phyloP scores from a whole-genome alignment of 2,797 vertebrate genomes.

The Sebastolobus alascanus region DNA sequence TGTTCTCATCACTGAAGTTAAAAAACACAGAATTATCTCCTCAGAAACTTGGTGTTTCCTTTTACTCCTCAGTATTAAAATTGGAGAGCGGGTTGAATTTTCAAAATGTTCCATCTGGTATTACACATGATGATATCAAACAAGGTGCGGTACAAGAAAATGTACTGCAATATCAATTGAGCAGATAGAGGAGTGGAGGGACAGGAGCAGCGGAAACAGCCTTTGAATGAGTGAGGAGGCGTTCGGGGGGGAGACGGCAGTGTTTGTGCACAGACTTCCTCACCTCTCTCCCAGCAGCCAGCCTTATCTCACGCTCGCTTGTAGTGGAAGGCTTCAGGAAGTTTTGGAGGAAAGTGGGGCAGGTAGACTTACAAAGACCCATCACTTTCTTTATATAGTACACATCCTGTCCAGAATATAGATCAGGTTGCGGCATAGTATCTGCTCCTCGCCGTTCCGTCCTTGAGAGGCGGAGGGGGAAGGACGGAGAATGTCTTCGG shows the following conservation, averaged over 20 bases:
- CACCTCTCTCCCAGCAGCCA: constrained; percentile 45
- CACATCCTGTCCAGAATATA: constrained; percentile 78
- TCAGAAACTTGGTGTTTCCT: neutral
- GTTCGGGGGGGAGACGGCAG: neutral
- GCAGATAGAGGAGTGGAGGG: constrained; percentile 24
- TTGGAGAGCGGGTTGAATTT: neutral
- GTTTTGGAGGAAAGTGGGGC: constrained; percentile 74
- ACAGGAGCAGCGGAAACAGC: constrained; percentile 15
- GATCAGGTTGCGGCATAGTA: constrained; percentile 78
- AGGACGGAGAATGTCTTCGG: constrained; percentile 47
- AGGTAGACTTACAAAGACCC: constrained; percentile 75
- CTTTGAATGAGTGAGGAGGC: constrained; percentile 33
- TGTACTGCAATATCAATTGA: constrained; percentile 10
- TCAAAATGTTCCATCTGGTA: constrained; percentile 25
- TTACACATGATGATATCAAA: constrained; percentile 45
- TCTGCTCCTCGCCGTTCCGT: constrained; percentile 65
- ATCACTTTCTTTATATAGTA: constrained; percentile 81
- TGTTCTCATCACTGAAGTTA: neutral
- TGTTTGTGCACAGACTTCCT: constrained; percentile 40
- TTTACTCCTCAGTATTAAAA: neutral
- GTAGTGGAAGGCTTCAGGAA: constrained; percentile 67
- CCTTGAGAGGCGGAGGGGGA: constrained; percentile 70
- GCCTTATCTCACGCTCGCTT: constrained; percentile 64
- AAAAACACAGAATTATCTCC: neutral
- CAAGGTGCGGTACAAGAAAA: neutral